Evolutionary conservation across 2,797 vertebrate genomes (phyloP).

Genomic region (Ambastaia sidthimunki): DNA sequence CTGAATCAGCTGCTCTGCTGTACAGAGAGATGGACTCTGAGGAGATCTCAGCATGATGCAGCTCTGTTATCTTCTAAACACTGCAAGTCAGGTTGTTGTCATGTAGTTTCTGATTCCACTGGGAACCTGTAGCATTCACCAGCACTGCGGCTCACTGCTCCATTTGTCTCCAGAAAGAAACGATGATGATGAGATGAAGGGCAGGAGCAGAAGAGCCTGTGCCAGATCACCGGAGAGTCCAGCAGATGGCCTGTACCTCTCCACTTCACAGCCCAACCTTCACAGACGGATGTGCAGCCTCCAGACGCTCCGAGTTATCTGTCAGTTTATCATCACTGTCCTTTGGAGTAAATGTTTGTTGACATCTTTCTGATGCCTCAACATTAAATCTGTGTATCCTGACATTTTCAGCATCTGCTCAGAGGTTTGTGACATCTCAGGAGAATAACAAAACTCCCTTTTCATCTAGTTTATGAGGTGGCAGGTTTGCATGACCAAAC

Average conservation of each 20-base stretch:
- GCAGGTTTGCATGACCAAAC: too few relatives aligned
- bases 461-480: not conserved
- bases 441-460: not conserved
- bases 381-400: not conserved
- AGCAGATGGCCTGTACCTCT: conserved; percentile 15
- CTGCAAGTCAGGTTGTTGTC: conserved; percentile 25
- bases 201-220: not conserved
- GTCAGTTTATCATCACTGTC: not conserved
- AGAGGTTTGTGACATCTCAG: not conserved
- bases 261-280: not conserved
- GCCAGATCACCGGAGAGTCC: not conserved
- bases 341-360: not conserved
- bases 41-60: not conserved
- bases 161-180: conserved; percentile 49
- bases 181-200: conserved; percentile 29
- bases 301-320: conserved; percentile 18
- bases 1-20: not conserved
- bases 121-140: conserved; percentile 44
- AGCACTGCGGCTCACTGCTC: conserved; percentile 4
- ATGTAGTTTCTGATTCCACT: conserved; percentile 31
- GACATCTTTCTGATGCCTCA: not conserved
- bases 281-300: not conserved
- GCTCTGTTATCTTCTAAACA: conserved; percentile 33
- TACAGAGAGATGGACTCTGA: not conserved
- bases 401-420: not conserved